Evolutionary conservation across 2,797 vertebrate species (phyloP).

Genomic region (Chaunax sp.): DNA sequence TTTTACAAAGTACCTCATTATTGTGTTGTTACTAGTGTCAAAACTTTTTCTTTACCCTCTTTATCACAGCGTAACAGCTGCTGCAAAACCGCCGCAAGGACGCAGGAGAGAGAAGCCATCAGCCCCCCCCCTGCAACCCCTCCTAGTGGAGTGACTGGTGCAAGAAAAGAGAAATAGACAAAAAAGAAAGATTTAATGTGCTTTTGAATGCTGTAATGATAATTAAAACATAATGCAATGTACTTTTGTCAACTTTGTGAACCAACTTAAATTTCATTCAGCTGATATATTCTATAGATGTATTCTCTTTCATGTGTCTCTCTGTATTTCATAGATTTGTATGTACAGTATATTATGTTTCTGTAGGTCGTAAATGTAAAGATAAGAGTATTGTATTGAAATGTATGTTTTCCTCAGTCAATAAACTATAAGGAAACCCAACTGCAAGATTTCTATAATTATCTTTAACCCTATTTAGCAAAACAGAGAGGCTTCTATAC

Average conservation of each 20-base stretch:
- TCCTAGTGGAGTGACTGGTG: conserved; percentile 51
- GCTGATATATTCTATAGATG: too few relatives aligned
- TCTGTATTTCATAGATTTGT: background rate
- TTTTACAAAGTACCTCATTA: conserved; percentile 61
- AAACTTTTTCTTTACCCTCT: conserved; percentile 64
- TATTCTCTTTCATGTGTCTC: background rate
- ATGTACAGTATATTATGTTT: conserved; percentile 7
- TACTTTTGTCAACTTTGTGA: background rate
- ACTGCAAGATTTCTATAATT: conserved; percentile 1
- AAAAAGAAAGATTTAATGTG: conserved; percentile 54
- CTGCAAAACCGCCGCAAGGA: conserved; percentile 46
- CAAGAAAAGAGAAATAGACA: conserved; percentile 40
- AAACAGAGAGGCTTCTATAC: background rate
- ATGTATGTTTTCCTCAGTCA: background rate
- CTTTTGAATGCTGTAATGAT: conserved; percentile 42
- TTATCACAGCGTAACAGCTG: conserved; percentile 76
- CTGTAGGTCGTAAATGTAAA: conserved; percentile 37
- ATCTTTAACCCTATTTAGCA: background rate
- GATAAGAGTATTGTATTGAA: conserved; percentile 11
- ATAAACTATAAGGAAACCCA: conserved; percentile 19
- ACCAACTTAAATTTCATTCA: background rate
- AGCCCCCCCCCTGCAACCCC: conserved; percentile 50
- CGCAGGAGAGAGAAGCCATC: conserved; percentile 62
- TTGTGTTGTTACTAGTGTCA: conserved; percentile 74
- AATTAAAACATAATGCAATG: background rate